A percentile compares a stretch with the other conserved stretches of the same genome.
These are phyloP conservation scores for Zaprionus camerounensis DNA, from an alignment of 1,140 invertebrate species.

Conservation along the genomic window DNA sequence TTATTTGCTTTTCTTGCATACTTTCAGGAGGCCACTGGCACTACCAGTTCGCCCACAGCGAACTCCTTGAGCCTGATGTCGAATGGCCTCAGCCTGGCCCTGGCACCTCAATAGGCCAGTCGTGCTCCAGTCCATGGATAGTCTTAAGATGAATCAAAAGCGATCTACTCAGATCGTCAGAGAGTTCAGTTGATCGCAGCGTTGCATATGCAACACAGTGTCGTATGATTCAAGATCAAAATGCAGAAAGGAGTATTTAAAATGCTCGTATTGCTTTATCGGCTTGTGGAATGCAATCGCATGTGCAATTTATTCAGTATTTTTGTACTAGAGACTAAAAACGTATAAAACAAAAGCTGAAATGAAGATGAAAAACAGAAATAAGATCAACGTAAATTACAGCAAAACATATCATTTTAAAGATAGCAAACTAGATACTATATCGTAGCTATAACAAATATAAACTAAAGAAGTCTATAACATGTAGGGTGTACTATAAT, in stretches of 20 bases:
- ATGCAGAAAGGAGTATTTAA: slow-evolving; percentile 31
- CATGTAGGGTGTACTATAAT: slow-evolving; percentile 4
- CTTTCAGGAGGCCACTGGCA: slow-evolving; percentile 64
- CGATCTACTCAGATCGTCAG: background rate
- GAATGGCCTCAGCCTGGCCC: slow-evolving; percentile 68
- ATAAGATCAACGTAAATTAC: slow-evolving; percentile 60
- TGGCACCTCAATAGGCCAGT: slow-evolving; percentile 61
- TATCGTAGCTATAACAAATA: slow-evolving; percentile 62
- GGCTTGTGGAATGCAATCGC: slow-evolving; percentile 30
- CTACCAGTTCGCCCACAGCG: slow-evolving; percentile 46
- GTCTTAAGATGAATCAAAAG: slow-evolving; percentile 39
- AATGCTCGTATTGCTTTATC: slow-evolving; percentile 39
- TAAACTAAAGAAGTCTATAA: slow-evolving; percentile 38
- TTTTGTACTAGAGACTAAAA: slow-evolving; percentile 75
- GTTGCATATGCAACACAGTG: slow-evolving; percentile 6
- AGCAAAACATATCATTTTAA: slow-evolving; percentile 79
- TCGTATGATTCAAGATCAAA: slow-evolving; percentile 3
- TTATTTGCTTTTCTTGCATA: background rate
- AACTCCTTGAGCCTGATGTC: slow-evolving; percentile 71
- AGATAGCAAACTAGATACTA: slow-evolving; percentile 53
- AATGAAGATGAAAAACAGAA: background rate
- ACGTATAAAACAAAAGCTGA: slow-evolving; percentile 20
- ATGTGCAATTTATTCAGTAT: slow-evolving; percentile 80
- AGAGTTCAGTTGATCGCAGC: background rate
- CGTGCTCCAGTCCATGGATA: slow-evolving; percentile 11